Conservation (phyloP, 2,888 invertebrate genomes). For the Miltochrista miniata region DNA sequence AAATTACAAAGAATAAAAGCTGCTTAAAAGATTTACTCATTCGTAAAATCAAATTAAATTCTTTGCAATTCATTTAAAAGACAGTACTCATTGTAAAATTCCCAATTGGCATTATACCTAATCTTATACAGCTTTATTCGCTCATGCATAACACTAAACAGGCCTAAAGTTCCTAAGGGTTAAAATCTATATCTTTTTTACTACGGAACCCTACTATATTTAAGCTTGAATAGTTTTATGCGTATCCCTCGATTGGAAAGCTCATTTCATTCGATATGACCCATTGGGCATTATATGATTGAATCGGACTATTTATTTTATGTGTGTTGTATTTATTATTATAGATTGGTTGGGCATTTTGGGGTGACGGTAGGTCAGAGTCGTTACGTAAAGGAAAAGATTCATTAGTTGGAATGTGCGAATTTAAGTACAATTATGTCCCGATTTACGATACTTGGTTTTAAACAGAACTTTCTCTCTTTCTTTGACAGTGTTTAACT, state of each 20-base stretch:
- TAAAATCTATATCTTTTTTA: constrained; percentile 35
- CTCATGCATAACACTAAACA: too few relatives aligned
- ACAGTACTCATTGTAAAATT: too few relatives aligned
- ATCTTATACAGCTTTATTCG: too few relatives aligned
- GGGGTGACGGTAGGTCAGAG: not conserved
- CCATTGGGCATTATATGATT: constrained; percentile 25
- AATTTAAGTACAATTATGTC: too few relatives aligned
- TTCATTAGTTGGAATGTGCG: not conserved
- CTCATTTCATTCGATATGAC: constrained; percentile 32
- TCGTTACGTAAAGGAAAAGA: not conserved
- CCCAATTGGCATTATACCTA: too few relatives aligned
- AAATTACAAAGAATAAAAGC: too few relatives aligned
- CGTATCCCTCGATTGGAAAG: constrained; percentile 23
- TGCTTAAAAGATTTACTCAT: too few relatives aligned
- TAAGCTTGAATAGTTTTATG: constrained; percentile 35
- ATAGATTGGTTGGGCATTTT: not conserved
- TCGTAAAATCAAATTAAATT: too few relatives aligned
- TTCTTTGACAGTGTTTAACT: too few relatives aligned
- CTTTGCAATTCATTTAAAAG: too few relatives aligned
- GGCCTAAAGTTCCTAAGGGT: constrained; percentile 11
- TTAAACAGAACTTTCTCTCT: too few relatives aligned
- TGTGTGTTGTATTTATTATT: not conserved
- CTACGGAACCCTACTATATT: constrained; percentile 28
- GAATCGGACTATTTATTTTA: constrained; percentile 1
- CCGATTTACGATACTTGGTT: too few relatives aligned